These are phyloP conservation scores for Nannoperca australis DNA, from an alignment of 2,797 vertebrate genomes.

Conservation along the genomic window DNA sequence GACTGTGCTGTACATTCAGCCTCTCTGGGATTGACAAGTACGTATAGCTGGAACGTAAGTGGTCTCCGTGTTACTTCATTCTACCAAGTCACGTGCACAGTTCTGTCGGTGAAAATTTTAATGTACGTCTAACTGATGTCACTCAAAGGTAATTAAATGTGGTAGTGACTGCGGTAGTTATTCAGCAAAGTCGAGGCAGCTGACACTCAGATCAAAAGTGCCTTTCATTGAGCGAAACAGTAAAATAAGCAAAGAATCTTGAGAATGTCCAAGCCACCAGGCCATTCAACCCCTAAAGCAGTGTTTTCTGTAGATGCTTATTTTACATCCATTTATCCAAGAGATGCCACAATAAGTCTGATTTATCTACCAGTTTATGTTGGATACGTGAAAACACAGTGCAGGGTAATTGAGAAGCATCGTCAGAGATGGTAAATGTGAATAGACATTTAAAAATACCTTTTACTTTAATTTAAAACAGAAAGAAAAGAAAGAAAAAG, in stretches of 20 bases:
- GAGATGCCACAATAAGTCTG: neutral
- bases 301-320: neutral
- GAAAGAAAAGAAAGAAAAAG: too few species aligned
- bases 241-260: neutral
- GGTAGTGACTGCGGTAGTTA: constrained; percentile 9
- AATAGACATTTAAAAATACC: neutral
- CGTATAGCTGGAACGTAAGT: neutral
- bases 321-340: neutral
- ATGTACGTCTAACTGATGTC: constrained; percentile 20
- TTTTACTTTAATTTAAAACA: neutral
- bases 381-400: constrained; percentile 2
- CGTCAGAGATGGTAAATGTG: neutral
- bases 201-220: neutral
- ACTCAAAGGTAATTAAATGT: constrained; percentile 22
- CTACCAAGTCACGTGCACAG: constrained; percentile 2
- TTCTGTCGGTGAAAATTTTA: constrained; percentile 7
- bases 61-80: neutral
- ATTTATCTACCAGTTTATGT: constrained; percentile 4
- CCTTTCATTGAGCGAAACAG: neutral
- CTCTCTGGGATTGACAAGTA: neutral
- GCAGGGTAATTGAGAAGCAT: constrained; percentile 10
- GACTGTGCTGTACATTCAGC: neutral
- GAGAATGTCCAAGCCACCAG: too few species aligned
- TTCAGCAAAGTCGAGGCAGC: neutral
- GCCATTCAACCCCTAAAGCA: neutral